Percentiles rank a stretch among this genome's conserved stretches.
Conservation (phyloP, 2,888 invertebrate species). For the Plagiodera versicolora region DNA sequence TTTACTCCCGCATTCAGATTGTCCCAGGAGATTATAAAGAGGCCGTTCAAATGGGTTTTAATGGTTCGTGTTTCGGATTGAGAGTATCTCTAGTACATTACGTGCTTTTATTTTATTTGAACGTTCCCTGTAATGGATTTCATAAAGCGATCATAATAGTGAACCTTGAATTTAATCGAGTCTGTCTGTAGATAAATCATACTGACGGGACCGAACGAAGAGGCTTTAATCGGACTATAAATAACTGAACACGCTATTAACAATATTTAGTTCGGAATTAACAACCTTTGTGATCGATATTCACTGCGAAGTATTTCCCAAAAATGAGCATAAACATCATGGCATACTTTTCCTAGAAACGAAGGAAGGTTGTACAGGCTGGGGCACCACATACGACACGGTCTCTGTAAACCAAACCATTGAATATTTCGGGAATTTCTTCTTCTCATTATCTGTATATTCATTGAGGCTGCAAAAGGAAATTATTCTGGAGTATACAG, state of each 20-base stretch:
- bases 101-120: constrained; percentile 12
- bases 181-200: not conserved
- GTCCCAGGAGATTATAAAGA: no score
- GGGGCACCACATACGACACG: no score
- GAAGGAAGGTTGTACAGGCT: no score
- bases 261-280: not conserved
- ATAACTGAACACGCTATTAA: not conserved
- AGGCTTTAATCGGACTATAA: not conserved
- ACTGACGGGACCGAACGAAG: not conserved
- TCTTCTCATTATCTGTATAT: no score
- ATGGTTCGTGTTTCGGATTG: constrained; percentile 15
- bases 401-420: no score
- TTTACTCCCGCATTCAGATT: no score
- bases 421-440: no score
- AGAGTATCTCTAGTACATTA: constrained; percentile 10
- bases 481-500: no score
- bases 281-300: not conserved
- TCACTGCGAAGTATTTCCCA: not conserved
- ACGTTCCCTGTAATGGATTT: not conserved
- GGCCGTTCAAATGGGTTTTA: no score
- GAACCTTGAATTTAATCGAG: not conserved
- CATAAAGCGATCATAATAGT: not conserved
- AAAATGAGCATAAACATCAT: no score
- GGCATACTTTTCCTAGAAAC: no score
- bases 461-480: no score